Percentiles rank a stretch among this genome's conserved stretches.
Evolutionary conservation across 2,888 invertebrate species (phyloP).

Genomic region (Rutpela maculata): DNA sequence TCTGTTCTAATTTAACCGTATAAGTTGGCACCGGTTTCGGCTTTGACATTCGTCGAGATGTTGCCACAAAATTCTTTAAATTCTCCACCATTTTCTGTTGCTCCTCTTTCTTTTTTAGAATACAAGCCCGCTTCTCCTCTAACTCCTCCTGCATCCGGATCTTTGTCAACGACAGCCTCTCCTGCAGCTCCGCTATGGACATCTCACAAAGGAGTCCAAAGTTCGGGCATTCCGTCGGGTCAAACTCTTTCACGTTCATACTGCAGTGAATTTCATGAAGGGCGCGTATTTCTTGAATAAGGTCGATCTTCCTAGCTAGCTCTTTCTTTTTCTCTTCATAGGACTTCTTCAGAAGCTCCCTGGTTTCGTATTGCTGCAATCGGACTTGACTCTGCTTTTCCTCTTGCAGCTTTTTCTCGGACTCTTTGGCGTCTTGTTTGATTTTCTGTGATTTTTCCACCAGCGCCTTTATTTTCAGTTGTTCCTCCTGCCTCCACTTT

Average conservation of each 20-base stretch:
- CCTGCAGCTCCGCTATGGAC: conserved; percentile 80
- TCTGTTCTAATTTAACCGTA: conserved; percentile 60
- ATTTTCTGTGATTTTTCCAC: conserved; percentile 75
- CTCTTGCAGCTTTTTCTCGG: conserved; percentile 75
- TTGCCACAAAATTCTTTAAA: conserved; percentile 73
- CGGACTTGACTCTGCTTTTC: conserved; percentile 75
- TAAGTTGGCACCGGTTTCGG: conserved; percentile 54
- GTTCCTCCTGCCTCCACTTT: conserved; percentile 74
- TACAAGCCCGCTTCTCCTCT: conserved; percentile 73
- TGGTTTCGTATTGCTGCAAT: conserved; percentile 75
- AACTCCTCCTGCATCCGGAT: conserved; percentile 76
- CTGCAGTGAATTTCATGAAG: conserved; percentile 67
- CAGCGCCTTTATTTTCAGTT: conserved; percentile 74
- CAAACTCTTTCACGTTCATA: conserved; percentile 75
- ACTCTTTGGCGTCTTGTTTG: conserved; percentile 75
- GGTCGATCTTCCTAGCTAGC: conserved; percentile 68
- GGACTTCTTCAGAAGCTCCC: conserved; percentile 66
- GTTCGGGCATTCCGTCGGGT: conserved; percentile 78
- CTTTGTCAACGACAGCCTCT: conserved; percentile 75
- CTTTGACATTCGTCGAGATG: conserved; percentile 70
- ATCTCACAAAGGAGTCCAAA: conserved; percentile 80
- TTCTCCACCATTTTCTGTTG: conserved; percentile 75
- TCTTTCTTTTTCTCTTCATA: conserved; percentile 69
- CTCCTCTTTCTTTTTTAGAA: conserved; percentile 73
- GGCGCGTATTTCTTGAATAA: conserved; percentile 72